Evolutionary conservation across 2,113 vertebrate genomes (phyloP).

Genomic region (Epinephelus cyanopodus): DNA sequence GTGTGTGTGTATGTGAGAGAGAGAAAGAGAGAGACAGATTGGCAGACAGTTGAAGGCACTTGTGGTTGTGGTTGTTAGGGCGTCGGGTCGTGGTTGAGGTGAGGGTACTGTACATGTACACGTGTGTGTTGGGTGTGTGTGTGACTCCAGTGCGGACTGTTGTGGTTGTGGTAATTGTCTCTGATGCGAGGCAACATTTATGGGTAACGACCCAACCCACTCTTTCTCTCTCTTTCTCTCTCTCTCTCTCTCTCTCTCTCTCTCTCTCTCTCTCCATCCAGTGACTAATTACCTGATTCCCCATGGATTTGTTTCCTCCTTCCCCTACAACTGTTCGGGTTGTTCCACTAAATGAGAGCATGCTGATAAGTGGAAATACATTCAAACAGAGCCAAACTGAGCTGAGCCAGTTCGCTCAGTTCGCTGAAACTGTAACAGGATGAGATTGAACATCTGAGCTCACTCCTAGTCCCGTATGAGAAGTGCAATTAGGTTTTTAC

Average conservation of each 20-base stretch:
- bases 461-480: neutral
- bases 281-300: constrained; percentile 82
- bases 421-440: constrained; percentile 7
- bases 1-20: neutral
- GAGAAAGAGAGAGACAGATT: constrained; percentile 50
- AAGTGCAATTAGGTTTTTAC: neutral
- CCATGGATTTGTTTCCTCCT: constrained; percentile 78
- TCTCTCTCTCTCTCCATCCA: constrained; percentile 56
- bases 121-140: constrained; percentile 26
- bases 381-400: constrained; percentile 63
- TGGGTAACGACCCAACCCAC: constrained; percentile 71
- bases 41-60: constrained; percentile 73
- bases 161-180: constrained; percentile 81
- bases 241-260: constrained; percentile 34
- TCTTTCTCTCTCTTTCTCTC: constrained; percentile 28
- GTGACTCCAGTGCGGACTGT: constrained; percentile 64
- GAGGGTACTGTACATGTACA: constrained; percentile 52
- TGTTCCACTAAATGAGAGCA: constrained; percentile 76
- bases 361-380: constrained; percentile 66
- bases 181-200: constrained; percentile 74
- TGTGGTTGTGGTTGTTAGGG: constrained; percentile 79
- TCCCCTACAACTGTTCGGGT: constrained; percentile 76
- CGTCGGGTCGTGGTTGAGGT: constrained; percentile 70
- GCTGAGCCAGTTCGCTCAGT: constrained; percentile 19
- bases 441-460: neutral